A percentile compares a stretch with the other conserved stretches of the same genome.
phyloP scores from a whole-genome alignment of 2,113 vertebrate genomes.

The Amia ocellicauda region DNA sequence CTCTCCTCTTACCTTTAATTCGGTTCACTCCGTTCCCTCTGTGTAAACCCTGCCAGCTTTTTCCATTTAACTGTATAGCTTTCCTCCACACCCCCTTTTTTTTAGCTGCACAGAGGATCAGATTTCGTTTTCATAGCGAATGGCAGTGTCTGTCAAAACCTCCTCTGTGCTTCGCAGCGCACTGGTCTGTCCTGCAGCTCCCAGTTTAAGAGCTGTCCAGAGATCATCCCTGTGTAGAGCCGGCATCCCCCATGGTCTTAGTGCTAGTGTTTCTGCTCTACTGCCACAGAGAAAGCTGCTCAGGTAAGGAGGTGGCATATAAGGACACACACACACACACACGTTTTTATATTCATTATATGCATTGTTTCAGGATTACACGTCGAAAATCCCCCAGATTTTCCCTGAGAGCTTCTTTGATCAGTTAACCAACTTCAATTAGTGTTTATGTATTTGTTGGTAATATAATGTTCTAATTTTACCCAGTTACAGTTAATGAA shows the following conservation, averaged over 20 bases:
- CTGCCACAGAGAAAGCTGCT: too few species aligned
- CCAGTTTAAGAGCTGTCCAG: background rate
- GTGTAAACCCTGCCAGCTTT: conserved; percentile 52
- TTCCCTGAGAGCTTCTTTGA: too few species aligned
- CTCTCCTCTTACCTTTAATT: conserved; percentile 55
- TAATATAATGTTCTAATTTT: too few species aligned
- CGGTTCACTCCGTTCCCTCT: conserved; percentile 44
- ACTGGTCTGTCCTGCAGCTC: background rate
- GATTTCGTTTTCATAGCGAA: conserved; percentile 56
- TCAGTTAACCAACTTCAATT: too few species aligned
- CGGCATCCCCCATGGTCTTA: background rate
- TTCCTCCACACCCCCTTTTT: conserved; percentile 57
- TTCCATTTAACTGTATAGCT: conserved; percentile 57
- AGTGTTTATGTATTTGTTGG: too few species aligned
- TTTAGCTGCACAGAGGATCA: conserved; percentile 45
- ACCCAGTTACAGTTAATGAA: too few species aligned
- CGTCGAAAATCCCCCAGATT: too few species aligned
- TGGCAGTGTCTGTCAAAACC: conserved; percentile 29
- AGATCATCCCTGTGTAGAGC: background rate
- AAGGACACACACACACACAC: too few species aligned
- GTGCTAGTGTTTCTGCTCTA: background rate
- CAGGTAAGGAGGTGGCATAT: too few species aligned
- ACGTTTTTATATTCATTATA: too few species aligned
- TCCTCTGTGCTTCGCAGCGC: background rate
- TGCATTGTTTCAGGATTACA: too few species aligned